Base-by-base conservation (phyloP, 2,797 vertebrate genomes). In the Tragelaphus eurycerus region DNA sequence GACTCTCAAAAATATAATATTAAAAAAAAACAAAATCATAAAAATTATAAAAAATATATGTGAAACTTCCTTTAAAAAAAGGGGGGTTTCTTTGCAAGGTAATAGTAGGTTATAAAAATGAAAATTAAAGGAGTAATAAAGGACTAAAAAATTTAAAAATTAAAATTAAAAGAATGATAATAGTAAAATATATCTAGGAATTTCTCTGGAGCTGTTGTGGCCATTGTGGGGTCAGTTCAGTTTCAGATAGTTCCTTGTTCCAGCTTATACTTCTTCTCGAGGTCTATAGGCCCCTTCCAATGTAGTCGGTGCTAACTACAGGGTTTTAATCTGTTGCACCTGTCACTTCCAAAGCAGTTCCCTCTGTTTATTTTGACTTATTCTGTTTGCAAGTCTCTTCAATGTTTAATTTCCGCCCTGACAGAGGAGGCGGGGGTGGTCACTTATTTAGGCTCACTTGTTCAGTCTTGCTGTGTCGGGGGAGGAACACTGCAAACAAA, bases 361-460 rank as follows among this genome's bases (percentile, higher is more conserved):
- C 19, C n/a, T 67, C 17, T 67, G 4, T 67, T 67, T 67, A 34
- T 67, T 67, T 67, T 38, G n/a, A 34, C 64, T 67, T 67, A n/a
- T 34, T 34, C n/a, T 67, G 64, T 67, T 67, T 67, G 64, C n/a
- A 34, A 34, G n/a, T 67, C 17, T 67, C 17, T 21, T 67, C 64
- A 34, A n/a, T 38, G 17, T 67, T 4, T 67, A 67, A 10, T 67
- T 34, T 67, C 17, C 0, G 1, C 64, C 64, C 64, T 67, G 64
- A 67, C n/a, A 67, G 64, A 34, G 64, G 17, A 4, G 4, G n/a
- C 0, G 0, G 64, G 34, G n/a, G 64, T 34, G n/a, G 64, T 67
- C 64, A 34, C n/a, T 67, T 67, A 67, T 67, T 67, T 67, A 67
- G 64, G n/a, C 64, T 67, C n/a, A 67, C 64, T 67, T 34, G 17